Base-by-base conservation (phyloP, 2,113 vertebrate species). In the Rhabdornis inornatus region DNA sequence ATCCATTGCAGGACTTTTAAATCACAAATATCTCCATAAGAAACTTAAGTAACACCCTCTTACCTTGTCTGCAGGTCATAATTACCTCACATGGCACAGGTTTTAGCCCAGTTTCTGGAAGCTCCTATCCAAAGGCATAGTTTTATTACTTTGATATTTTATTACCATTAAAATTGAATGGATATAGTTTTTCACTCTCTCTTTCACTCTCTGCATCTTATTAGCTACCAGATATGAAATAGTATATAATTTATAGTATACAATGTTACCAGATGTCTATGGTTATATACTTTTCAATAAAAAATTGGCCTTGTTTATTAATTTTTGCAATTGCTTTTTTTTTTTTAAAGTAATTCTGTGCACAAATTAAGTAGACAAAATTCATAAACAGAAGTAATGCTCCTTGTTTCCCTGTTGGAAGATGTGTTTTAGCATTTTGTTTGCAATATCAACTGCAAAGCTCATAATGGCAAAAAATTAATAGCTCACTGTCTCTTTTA, bases 351-450 rank as follows among this genome's bases (percentile, higher is more conserved):
- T 25, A 94, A 77, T 90, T 94, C 42, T 55, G 24, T 19, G 24
- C 33, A 90, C 70, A 90, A 90, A 94, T 94, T 92, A 88, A 79
- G 25, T 52, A 86, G 35, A 40, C 4, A 44, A 76, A 79, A 19
- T 87, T 85, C 61, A 94, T 95, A 96, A 95, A 80, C 19, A 74
- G 66, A 92, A 94, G 14, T 91, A 87, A 92, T 79, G 65, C 42
- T 88, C 63, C 37, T 92, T 70, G 14, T 79, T 94, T 88, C 55
- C 30, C 49, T 22, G 15, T 61, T 83, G 39, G 84, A 95, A 92
- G 16, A 83, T 74, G 21, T 42, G 40, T 39, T 91, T 90, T 91
- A 92, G 39, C 8, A 69, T 79, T 92, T 95, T 87, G 57, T 71
- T 94, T 92, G 47, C 55, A 92, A 21, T 90, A 92, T 83, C 49